Base-by-base conservation (phyloP, 2,797 vertebrate genomes). In the Lepus oiostolus region DNA sequence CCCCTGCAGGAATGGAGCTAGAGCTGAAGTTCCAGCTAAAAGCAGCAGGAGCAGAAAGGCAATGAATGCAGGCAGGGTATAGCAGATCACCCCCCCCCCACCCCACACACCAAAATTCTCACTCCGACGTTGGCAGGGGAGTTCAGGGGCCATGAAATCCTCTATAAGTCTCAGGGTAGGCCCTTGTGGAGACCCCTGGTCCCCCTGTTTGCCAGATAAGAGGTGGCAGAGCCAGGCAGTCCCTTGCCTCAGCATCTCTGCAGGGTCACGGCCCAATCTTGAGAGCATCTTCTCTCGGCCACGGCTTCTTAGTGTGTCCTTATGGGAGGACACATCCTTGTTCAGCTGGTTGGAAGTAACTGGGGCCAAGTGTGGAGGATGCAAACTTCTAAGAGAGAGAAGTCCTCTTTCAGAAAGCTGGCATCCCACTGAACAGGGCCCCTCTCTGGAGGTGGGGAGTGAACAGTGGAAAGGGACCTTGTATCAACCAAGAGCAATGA, bases 1-100 rank as follows among this genome's bases (percentile, higher is more conserved):
- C n/a, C 24, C 70, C 65, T 96, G 77, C 38, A 92, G 93, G 85
- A 89, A 88, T 87, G 22, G 8, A 90, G 47, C 87, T 87, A 67
- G 85, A 92, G 47, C 67, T 90, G 47, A 32, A 16, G 65, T 94
- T 88, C 52, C 30, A 88, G 60, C 90, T 88, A 71, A 75, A 42
- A 92, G 82, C 81, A 88, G 85, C 52, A 68, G 60, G 52, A 88
- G 42, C 74, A 76, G 32, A 82, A 26, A 76, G 42, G 32, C 19
- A 30, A 4, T 30, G 3, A n/a, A 60, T 50, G 16, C 35, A 30
- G 50, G 70, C 72, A 91, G 77, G 42, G 10, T 9, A 91, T 70
- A 60, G 47, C 26, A 70, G 60, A 52, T 7, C 13, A 1, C 28
- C 12, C 4, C 35, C 42, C 42, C 42, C 42, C 7, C 42, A 35